Evolutionary conservation across 2,113 vertebrate genomes (phyloP).

Genomic region (Galbula dea): DNA sequence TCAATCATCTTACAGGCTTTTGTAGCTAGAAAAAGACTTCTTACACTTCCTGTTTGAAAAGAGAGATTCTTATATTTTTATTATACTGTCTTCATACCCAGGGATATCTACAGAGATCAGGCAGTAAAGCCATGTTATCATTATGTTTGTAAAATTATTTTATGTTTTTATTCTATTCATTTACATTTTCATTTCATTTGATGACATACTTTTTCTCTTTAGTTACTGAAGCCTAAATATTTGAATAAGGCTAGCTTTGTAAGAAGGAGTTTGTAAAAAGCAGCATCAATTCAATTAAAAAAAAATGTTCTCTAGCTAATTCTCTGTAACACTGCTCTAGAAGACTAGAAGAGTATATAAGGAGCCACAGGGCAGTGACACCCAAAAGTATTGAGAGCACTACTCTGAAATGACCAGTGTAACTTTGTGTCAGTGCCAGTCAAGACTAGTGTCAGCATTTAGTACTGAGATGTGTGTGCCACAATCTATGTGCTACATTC

Average conservation of each 20-base stretch:
- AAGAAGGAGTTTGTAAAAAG: not conserved
- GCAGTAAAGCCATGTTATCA: not conserved
- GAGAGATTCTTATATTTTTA: not conserved
- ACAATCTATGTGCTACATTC: not conserved
- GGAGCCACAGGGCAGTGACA: not conserved
- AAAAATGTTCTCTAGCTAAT: not conserved
- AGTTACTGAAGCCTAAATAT: not conserved
- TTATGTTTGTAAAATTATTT: not conserved
- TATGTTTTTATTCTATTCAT: not conserved
- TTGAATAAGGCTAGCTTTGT: not conserved
- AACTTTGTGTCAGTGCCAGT: not conserved
- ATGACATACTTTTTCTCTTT: not conserved
- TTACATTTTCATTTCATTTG: not conserved
- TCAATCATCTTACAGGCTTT: constrained; percentile 25
- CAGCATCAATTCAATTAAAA: not conserved
- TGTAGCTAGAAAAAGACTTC: constrained; percentile 16
- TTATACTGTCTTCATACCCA: not conserved
- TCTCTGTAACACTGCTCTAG: not conserved
- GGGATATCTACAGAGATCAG: not conserved
- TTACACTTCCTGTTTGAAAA: constrained; percentile 27
- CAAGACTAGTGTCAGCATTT: not conserved
- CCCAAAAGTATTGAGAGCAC: not conserved
- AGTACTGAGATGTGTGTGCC: not conserved
- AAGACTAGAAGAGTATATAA: not conserved
- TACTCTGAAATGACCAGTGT: not conserved